These are phyloP conservation scores for Cataglyphis rosenhaueri DNA, from an alignment of 2,888 invertebrate genomes.

Conservation along the genomic window DNA sequence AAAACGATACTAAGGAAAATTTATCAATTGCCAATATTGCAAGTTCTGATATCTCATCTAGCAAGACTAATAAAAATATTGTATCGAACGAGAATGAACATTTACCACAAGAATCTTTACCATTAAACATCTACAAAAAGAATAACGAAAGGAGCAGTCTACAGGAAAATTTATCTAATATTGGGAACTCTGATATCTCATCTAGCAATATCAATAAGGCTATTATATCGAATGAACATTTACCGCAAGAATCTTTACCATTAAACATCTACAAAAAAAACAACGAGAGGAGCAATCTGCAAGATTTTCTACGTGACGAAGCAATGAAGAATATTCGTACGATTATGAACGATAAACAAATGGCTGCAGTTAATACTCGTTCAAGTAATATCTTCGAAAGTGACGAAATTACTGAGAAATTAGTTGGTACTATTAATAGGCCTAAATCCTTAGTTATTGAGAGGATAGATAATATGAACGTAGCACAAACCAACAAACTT, in stretches of 20 bases:
- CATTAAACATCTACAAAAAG: neutral
- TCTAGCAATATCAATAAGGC: neutral
- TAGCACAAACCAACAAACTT: slow-evolving; percentile 88
- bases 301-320: slow-evolving; percentile 59
- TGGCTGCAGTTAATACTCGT: neutral
- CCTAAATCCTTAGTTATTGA: slow-evolving; percentile 63
- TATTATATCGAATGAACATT: neutral
- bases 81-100: neutral
- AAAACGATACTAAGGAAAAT: neutral
- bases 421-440: slow-evolving; percentile 53
- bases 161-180: neutral
- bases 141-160: too few relatives aligned
- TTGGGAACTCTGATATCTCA: neutral
- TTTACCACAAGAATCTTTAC: neutral
- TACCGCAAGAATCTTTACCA: slow-evolving; percentile 5
- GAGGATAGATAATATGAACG: slow-evolving; percentile 86
- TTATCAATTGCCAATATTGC: neutral
- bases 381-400: slow-evolving; percentile 16
- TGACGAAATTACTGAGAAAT: slow-evolving; percentile 23
- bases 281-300: slow-evolving; percentile 57
- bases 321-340: slow-evolving; percentile 31
- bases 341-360: slow-evolving; percentile 15
- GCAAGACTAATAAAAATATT: neutral
- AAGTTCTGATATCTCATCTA: neutral
- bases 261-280: slow-evolving; percentile 57